These are phyloP conservation scores for Rynchops niger DNA, from an alignment of 2,113 vertebrate species.

Conservation along the genomic window DNA sequence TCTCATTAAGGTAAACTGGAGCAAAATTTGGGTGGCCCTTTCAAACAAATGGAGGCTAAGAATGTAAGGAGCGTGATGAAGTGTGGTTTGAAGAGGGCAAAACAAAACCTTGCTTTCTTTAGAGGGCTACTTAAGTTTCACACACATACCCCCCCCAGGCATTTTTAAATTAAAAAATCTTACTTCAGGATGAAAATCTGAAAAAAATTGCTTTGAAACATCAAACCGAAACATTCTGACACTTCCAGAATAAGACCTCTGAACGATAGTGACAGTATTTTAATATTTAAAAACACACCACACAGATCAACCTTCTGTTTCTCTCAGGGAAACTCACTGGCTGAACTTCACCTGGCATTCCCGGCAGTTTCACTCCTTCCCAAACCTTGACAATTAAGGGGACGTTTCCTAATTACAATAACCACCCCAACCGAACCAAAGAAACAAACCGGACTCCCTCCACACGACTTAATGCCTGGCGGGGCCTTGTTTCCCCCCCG, in stretches of 20 bases:
- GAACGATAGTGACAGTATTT: fast-evolving
- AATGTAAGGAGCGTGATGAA: fast-evolving
- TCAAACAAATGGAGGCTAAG: background rate
- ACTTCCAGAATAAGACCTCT: background rate
- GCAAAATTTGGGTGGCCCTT: background rate
- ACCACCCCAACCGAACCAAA: background rate
- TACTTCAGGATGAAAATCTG: background rate
- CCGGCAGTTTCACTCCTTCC: background rate
- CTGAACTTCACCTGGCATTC: background rate
- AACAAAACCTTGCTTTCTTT: fast-evolving
- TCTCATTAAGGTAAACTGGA: background rate
- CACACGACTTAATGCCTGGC: background rate
- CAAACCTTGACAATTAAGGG: background rate
- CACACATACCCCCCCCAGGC: fast-evolving
- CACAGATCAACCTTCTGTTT: background rate
- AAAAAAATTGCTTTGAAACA: background rate
- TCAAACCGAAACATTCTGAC: background rate
- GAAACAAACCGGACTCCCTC: background rate
- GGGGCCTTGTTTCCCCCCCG: too few species aligned
- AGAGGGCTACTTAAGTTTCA: background rate
- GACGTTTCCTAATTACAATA: background rate
- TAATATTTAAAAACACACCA: background rate
- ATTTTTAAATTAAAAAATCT: background rate
- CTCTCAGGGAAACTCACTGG: background rate
- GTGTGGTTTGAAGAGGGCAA: background rate